A percentile compares a stretch with the other conserved stretches of the same genome.
Conservation (phyloP, 2,797 vertebrate species). For the Pipistrellus pygmaeus region DNA sequence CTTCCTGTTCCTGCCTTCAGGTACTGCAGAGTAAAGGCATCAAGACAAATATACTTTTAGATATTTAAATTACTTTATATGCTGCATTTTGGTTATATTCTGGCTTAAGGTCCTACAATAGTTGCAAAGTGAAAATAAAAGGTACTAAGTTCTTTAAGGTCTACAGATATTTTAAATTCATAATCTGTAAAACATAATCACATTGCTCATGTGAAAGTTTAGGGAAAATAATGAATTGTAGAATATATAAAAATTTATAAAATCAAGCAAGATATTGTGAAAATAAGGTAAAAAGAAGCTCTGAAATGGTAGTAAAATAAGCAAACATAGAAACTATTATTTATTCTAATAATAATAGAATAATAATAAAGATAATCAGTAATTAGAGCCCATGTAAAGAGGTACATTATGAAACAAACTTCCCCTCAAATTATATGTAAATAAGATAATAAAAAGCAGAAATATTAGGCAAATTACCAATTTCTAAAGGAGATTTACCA, state of each 20-base stretch:
- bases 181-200: no score
- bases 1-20: neutral
- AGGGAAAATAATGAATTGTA: no score
- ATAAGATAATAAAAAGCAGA: constrained; percentile 63
- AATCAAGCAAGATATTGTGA: neutral
- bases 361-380: neutral
- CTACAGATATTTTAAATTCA: neutral
- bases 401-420: neutral
- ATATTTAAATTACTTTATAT: neutral
- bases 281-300: neutral
- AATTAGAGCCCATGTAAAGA: constrained; percentile 10
- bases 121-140: neutral
- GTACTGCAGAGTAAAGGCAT: neutral
- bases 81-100: neutral
- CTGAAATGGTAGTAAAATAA: neutral
- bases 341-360: neutral
- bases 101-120: neutral
- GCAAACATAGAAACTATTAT: neutral
- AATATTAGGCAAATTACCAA: constrained; percentile 70
- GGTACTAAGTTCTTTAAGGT: neutral
- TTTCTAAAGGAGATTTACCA: constrained; percentile 78
- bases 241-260: neutral
- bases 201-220: no score
- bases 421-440: constrained; percentile 43
- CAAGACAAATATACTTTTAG: neutral